A percentile compares a stretch with the other conserved stretches of the same genome.
These are phyloP conservation scores for Philopotamus ludificatus DNA, from an alignment of 1,140 invertebrate species.

Conservation along the genomic window DNA sequence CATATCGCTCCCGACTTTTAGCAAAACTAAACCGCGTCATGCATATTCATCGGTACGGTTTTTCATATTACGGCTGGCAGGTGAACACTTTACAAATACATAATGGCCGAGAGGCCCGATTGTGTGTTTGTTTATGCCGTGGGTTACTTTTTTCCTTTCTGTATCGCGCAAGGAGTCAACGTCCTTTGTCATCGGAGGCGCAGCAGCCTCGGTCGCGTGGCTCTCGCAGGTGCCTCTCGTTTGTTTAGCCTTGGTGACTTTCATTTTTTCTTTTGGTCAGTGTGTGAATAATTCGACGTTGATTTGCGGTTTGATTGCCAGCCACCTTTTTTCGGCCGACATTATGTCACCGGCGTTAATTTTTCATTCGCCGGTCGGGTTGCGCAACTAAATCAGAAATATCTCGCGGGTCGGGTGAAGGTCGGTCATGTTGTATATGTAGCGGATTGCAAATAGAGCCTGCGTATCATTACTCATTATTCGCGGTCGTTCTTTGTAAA, in stretches of 20 bases:
- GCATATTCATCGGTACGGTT: conserved; percentile 4
- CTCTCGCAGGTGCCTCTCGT: conserved; percentile 8
- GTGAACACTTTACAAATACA: too few species aligned
- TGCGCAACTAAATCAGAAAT: conserved; percentile 13
- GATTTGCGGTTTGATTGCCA: too few species aligned
- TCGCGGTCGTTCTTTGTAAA: too few species aligned
- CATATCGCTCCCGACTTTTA: too few species aligned
- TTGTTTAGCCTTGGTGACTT: conserved; percentile 13
- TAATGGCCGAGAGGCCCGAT: conserved; percentile 15
- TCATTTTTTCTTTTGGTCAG: too few species aligned
- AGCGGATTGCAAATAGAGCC: too few species aligned
- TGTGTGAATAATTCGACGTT: too few species aligned
- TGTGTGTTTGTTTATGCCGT: conserved; percentile 23
- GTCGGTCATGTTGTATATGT: conserved; percentile 18
- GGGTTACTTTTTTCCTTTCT: conserved; percentile 15
- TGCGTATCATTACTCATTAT: too few species aligned
- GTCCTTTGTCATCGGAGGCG: conserved; percentile 13
- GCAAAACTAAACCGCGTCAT: too few species aligned
- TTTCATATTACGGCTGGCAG: conserved; percentile 12
- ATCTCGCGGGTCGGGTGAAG: conserved; percentile 12
- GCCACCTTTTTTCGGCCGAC: too few species aligned
- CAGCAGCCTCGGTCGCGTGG: conserved; percentile 3
- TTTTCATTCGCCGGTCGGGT: not conserved
- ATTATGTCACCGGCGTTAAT: too few species aligned
- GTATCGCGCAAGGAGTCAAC: conserved; percentile 26